phyloP scores from a whole-genome alignment of 2,888 invertebrate species.

The Siphlonurus alternatus region DNA sequence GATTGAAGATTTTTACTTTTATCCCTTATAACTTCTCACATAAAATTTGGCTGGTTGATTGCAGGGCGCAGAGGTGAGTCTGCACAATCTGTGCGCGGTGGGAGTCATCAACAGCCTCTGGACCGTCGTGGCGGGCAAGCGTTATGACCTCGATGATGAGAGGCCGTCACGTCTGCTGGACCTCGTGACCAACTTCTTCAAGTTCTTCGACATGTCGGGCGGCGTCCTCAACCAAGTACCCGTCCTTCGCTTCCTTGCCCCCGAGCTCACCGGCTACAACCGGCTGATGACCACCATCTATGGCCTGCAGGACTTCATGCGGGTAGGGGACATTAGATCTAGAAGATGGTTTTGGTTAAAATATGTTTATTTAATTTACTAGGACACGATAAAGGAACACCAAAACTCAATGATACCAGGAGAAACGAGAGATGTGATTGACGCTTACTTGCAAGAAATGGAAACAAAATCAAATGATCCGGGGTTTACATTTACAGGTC shows the following conservation, averaged over 20 bases:
- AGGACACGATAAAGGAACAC: conserved; percentile 20
- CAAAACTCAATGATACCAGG: conserved; percentile 11
- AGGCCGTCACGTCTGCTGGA: conserved; percentile 1
- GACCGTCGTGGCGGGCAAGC: conserved; percentile 6
- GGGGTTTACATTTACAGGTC: too few species aligned
- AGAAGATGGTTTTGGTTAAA: too few species aligned
- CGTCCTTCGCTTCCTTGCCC: conserved; percentile 44
- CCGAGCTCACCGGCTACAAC: conserved; percentile 42
- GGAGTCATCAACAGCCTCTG: conserved; percentile 4
- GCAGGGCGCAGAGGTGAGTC: neutral
- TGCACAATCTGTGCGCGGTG: conserved; percentile 2
- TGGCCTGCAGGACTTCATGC: conserved; percentile 37
- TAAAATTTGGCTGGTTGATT: too few species aligned
- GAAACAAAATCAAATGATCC: too few species aligned
- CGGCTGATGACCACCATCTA: conserved; percentile 32
- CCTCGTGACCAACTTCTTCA: conserved; percentile 2
- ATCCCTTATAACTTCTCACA: too few species aligned
- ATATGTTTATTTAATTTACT: neutral
- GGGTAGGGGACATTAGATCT: conserved; percentile 24
- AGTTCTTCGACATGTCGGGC: conserved; percentile 37
- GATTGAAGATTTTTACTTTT: too few species aligned
- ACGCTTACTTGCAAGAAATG: conserved; percentile 44
- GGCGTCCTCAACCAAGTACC: conserved; percentile 52
- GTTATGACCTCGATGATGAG: neutral
- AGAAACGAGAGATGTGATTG: conserved; percentile 37